These are phyloP conservation scores for Mythimna ferrago DNA, from an alignment of 2,888 invertebrate species.

Conservation along the genomic window DNA sequence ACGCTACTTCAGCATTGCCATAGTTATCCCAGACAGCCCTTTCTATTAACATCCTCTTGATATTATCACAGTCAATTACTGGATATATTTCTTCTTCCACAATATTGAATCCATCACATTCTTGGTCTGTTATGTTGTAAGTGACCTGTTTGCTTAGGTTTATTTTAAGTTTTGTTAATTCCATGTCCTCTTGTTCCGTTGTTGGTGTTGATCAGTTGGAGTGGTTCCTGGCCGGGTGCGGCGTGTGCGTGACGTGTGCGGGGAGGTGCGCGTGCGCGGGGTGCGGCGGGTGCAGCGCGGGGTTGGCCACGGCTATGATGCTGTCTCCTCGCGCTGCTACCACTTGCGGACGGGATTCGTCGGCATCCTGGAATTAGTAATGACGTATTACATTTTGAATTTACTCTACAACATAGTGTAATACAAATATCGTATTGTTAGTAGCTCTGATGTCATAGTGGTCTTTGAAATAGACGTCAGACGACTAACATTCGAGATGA, in stretches of 20 bases:
- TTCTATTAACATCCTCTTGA: not conserved
- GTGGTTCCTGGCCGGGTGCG: constrained; percentile 82
- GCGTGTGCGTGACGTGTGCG: constrained; percentile 86
- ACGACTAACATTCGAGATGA: too few relatives aligned
- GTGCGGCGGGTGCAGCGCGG: constrained; percentile 92
- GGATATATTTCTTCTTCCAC: not conserved
- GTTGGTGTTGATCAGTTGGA: constrained; percentile 75
- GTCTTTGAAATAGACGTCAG: too few relatives aligned
- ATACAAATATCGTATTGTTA: too few relatives aligned
- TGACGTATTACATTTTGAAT: not conserved
- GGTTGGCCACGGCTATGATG: constrained; percentile 97
- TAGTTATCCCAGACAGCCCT: not conserved
- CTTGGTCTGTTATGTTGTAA: not conserved
- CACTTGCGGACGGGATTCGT: constrained; percentile 92
- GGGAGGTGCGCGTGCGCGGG: constrained; percentile 90
- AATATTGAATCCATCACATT: not conserved
- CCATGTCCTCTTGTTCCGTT: not conserved
- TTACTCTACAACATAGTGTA: too few relatives aligned
- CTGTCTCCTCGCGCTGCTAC: constrained; percentile 96
- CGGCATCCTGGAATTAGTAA: constrained; percentile 75
- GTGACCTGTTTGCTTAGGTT: not conserved
- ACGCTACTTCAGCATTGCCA: not conserved
- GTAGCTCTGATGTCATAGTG: too few relatives aligned
- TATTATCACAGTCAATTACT: constrained; percentile 15
- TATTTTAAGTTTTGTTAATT: not conserved